Conservation (phyloP, 2,113 vertebrate species). For the Prunella himalayana region DNA sequence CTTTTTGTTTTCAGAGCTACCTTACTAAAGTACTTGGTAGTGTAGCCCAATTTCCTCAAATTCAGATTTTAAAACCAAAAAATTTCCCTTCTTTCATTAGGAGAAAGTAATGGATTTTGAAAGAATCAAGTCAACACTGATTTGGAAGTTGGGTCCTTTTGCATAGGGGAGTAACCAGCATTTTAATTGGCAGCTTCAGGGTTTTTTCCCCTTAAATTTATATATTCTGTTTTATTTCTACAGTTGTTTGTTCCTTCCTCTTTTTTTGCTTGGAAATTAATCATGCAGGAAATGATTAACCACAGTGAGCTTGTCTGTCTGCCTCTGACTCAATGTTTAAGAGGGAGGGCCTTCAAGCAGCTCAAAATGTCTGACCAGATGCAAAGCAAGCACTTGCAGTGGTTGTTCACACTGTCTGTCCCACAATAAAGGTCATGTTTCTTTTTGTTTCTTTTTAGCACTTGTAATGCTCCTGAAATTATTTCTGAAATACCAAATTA, state of each 20-base stretch:
- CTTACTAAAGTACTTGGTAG: not conserved
- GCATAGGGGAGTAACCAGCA: not conserved
- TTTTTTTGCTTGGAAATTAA: constrained; percentile 67
- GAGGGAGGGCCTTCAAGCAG: not conserved
- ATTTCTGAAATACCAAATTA: not conserved
- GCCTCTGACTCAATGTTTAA: constrained; percentile 63
- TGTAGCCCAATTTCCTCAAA: not conserved
- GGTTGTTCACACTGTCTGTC: not conserved
- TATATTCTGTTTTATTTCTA: constrained; percentile 32
- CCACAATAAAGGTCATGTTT: not conserved
- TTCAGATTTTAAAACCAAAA: not conserved
- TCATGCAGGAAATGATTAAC: constrained; percentile 78
- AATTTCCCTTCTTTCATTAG: not conserved
- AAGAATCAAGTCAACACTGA: not conserved
- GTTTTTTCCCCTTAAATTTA: not conserved
- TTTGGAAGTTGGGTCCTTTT: not conserved
- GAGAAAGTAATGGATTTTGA: not conserved
- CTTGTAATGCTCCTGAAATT: not conserved
- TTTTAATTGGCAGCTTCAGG: not conserved
- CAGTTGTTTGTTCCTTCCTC: constrained; percentile 55
- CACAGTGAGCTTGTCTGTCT: constrained; percentile 61
- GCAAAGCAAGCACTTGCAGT: not conserved
- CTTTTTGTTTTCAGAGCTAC: not conserved
- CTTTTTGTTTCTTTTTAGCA: not conserved
- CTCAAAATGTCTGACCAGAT: constrained; percentile 55